phyloP scores from a whole-genome alignment of 2,113 vertebrate species.

The Porphyrio hochstetteri region DNA sequence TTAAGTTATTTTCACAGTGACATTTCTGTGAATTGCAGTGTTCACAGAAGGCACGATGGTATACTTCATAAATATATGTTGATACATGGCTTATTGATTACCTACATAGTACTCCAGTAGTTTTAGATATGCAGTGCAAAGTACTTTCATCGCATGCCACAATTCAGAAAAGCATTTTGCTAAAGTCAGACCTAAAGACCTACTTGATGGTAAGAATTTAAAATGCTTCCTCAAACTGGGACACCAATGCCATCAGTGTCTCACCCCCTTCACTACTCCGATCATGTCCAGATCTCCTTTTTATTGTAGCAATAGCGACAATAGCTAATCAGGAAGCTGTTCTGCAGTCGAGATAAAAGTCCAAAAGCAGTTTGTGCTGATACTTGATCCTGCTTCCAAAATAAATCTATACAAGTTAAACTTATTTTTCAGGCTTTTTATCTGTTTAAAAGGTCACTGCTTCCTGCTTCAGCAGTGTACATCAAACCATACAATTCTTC shows the following conservation, averaged over 20 bases:
- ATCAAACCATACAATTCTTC: slow-evolving; percentile 32
- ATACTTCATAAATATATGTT: background rate
- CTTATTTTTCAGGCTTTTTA: slow-evolving; percentile 25
- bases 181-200: background rate
- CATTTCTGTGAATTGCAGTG: background rate
- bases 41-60: background rate
- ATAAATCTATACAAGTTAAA: background rate
- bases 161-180: background rate
- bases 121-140: background rate
- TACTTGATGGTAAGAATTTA: background rate
- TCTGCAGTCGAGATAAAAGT: background rate
- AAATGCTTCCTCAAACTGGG: background rate
- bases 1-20: background rate
- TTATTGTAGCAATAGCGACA: background rate
- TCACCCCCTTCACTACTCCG: background rate
- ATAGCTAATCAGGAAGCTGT: background rate
- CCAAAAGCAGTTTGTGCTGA: background rate
- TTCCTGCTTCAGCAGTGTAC: slow-evolving; percentile 57
- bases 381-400: slow-evolving; percentile 22
- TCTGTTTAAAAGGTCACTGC: slow-evolving; percentile 40
- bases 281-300: background rate
- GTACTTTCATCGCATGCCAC: background rate
- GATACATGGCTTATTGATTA: background rate
- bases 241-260: background rate
- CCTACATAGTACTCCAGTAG: background rate